Percentiles rank a stretch among this genome's conserved stretches.
Conservation (phyloP, 2,888 invertebrate species). For the Notocelia uddmanniana region DNA sequence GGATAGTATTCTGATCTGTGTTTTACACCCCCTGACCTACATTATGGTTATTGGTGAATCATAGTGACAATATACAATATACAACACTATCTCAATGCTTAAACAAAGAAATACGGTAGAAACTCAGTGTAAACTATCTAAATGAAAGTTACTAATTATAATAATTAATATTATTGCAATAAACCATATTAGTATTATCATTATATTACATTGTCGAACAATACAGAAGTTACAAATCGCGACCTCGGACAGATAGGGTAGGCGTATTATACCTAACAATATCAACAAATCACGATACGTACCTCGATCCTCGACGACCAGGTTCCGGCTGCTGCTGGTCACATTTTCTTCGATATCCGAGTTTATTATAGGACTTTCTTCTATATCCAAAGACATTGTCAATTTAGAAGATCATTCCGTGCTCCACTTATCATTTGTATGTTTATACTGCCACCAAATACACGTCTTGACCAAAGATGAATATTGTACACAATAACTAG, state of each 20-base stretch:
- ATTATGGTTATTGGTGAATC: not conserved
- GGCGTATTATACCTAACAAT: conserved; percentile 34
- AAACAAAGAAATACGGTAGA: too few relatives aligned
- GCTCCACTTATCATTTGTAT: conserved; percentile 41
- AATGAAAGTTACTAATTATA: conserved; percentile 17
- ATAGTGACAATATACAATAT: conserved; percentile 14
- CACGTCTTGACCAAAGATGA: conserved; percentile 15
- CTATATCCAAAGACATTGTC: conserved; percentile 70
- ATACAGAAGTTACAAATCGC: conserved; percentile 15
- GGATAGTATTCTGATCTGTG: not conserved
- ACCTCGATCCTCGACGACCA: conserved; percentile 72
- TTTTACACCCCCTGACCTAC: conserved; percentile 33
- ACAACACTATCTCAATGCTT: conserved; percentile 17
- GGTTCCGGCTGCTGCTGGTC: conserved; percentile 70
- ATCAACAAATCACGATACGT: conserved; percentile 46
- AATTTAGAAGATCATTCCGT: conserved; percentile 51
- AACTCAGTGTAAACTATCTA: too few relatives aligned
- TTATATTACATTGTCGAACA: not conserved
- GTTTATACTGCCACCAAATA: conserved; percentile 16
- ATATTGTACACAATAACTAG: conserved; percentile 30
- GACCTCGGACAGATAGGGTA: conserved; percentile 38
- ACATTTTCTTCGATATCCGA: conserved; percentile 78
- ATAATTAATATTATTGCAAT: not conserved
- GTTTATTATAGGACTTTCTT: conserved; percentile 79
- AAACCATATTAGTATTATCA: conserved; percentile 4